Percentiles rank a stretch among this genome's conserved stretches.
phyloP scores from a whole-genome alignment of 2,797 vertebrate species.

The Coregonus suidteri region DNA sequence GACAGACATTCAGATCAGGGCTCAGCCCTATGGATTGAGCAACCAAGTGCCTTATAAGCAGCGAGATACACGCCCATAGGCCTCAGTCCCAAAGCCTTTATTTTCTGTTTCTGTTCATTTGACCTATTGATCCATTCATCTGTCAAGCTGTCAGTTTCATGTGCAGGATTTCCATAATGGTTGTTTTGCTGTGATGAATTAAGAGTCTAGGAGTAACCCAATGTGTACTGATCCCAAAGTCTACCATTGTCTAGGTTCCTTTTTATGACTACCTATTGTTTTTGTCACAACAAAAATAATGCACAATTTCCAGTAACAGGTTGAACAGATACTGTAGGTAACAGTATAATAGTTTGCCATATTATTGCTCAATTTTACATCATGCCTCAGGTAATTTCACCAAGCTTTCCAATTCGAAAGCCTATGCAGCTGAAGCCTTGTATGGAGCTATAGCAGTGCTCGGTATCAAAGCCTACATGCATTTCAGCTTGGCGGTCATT shows the following conservation, averaged over 20 bases:
- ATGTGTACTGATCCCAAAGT: neutral
- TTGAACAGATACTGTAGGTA: neutral
- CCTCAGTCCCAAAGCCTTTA: constrained; percentile 10
- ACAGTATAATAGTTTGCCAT: neutral
- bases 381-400: neutral
- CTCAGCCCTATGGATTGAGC: constrained; percentile 36
- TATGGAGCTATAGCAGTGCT: neutral
- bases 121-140: constrained; percentile 17
- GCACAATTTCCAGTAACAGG: neutral
- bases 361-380: neutral
- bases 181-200: neutral
- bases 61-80: neutral
- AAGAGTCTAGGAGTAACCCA: neutral
- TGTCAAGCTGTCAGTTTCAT: constrained; percentile 16
- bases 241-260: neutral
- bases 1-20: constrained; percentile 51
- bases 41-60: constrained; percentile 19
- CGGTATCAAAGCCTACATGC: neutral
- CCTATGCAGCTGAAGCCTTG: neutral
- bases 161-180: neutral
- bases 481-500: constrained; percentile 23
- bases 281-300: neutral
- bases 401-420: neutral
- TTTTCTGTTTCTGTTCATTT: constrained; percentile 23
- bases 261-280: neutral